Base-by-base conservation (phyloP, 1,140 invertebrate species). In the Helicoverpa zea region DNA sequence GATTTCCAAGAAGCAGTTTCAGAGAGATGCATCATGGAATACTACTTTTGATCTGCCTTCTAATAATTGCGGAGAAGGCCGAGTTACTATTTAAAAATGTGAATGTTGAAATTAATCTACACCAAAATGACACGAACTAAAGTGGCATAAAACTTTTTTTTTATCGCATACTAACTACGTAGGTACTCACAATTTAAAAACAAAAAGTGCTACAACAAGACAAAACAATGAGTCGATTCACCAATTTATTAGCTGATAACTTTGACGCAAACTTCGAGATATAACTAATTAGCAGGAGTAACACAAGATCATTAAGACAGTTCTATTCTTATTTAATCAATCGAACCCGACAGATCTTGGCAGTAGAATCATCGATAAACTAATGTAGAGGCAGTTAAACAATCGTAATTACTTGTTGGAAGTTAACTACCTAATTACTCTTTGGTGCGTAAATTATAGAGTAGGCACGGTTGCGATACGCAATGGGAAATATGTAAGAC, bases 1-100 rank as follows among this genome's bases (percentile, higher is more conserved):
- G 70, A 78, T 80, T 89, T 87, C 87, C 79, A 54, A 84, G 88
- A 87, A 89, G 72, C 43, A 51, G 49, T 77, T 70, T 61, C 29
- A 54, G 51, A 66, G 43, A 68, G 51, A 68, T 79, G 64, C 52
- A 64, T 77, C 75, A 77, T n/a, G 14, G 61, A 30, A 77, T 66
- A 18, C 18, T 76, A 76, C 35, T 61, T 68, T 68, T 68, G 43
- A 49, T 23, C 18, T 49, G 16, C 43, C 18, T 49, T 16, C 43
- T 68, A 47, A 49, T 49, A 68, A 43, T 16, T 68, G 64, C 30
- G n/a, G 12, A 49, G 64, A 68, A 49, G 23, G 16, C 43, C 10
- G 47, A 18, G 43, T 49, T 18, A 51, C 49, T 12, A 23, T 68
- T 68, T 23, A 68, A 12, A 49, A 11, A 23, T 23, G 2, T 23